Percentiles rank a stretch among this genome's conserved stretches.
Conservation (phyloP, 2,888 invertebrate species). For the Caenorhabditis sp. region DNA sequence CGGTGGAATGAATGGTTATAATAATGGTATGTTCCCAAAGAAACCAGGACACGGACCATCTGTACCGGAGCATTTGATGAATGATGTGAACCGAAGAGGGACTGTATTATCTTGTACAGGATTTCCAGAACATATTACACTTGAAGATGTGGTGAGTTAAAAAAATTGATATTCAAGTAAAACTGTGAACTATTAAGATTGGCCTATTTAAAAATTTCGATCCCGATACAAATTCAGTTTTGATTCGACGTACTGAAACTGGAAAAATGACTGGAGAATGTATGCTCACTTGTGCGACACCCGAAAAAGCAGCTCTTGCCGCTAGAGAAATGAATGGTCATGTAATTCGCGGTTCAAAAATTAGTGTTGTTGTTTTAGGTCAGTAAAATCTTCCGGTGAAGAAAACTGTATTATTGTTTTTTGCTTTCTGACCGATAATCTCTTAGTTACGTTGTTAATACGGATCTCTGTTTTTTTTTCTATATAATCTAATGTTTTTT, state of each 20-base stretch:
- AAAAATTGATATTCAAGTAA: not conserved
- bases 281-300: conserved; percentile 34
- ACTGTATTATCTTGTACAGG: conserved; percentile 45
- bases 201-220: conserved; percentile 44
- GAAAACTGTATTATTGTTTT: too few species aligned
- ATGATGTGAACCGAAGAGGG: conserved; percentile 38
- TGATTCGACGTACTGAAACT: conserved; percentile 43
- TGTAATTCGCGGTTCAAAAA: not conserved
- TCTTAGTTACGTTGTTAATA: not conserved
- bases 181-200: conserved; percentile 11
- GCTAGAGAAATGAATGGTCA: conserved; percentile 17
- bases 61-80: conserved; percentile 17
- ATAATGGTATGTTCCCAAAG: not conserved
- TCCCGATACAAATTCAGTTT: conserved; percentile 41
- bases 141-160: conserved; percentile 40
- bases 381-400: not conserved
- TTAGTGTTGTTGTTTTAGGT: not conserved
- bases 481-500: not conserved
- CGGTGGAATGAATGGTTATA: not conserved
- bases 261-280: conserved; percentile 54
- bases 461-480: not conserved
- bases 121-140: conserved; percentile 42
- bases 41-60: not conserved
- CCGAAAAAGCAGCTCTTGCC: conserved; percentile 28
- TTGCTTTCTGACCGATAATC: not conserved